Base-by-base conservation (phyloP, 2,113 vertebrate species). In the Siniperca chuatsi region DNA sequence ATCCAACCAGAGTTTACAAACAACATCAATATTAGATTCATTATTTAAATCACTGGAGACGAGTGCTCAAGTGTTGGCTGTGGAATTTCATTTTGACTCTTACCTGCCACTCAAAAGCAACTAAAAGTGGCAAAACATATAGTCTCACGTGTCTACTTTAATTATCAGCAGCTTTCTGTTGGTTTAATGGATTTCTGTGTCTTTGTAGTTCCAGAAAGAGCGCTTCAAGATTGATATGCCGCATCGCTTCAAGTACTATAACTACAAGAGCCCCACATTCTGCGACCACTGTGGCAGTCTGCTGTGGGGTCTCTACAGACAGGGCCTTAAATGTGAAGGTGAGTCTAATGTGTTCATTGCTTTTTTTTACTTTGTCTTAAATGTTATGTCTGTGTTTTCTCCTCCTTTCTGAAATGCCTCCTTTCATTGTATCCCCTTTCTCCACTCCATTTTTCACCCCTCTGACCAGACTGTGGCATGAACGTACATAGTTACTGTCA, bases 201-300 rank as follows among this genome's bases (percentile, higher is more conserved):
- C 48, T 76, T 57, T 90, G 61, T 89, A 99, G 98, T 99, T 99
- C 95, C 98, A 99, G 95, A 99, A 99, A 93, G 98, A 99, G 89
- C 96, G 98, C n/a, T 99, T 99, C 94, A 98, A 99, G 79, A 99
- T 99, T 6, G 98, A 99, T 83, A 98, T 99, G 97, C 98, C 98
- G 0, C 98, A 99, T 86, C 97, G 98, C 83, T 99, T 99, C 95
- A 98, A 96, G 87, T 91, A 83, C 69, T 91, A 99, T 92, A 99
- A 98, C 95, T 99, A 99, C 93, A 99, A 97, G 96, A 98, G 98
- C 93, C 98, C 98, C 13, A 99, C 97, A 3, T 99, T 99, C 96
- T 99, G 98, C 8, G 98, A 99, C 93, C 98, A 99, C 94, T 99
- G 98, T 0, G 98, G 98, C 85, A 99, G 98, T 87, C 93, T 99